Evolutionary conservation across 2,113 vertebrate species (phyloP).

Genomic region (Conger conger): DNA sequence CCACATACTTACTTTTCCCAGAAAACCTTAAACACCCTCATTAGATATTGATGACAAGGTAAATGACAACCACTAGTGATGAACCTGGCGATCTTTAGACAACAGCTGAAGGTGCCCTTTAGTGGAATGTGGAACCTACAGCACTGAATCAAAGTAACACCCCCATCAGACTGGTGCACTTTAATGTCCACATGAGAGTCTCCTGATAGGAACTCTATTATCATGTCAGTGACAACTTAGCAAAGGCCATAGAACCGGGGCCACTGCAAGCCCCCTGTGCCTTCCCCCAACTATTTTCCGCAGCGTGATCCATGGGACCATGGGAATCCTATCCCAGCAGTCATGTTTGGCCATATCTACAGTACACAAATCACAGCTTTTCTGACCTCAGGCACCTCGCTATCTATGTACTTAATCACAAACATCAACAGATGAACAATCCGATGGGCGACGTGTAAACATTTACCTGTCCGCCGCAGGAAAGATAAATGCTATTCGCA

Average conservation of each 20-base stretch:
- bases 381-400: neutral
- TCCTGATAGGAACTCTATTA: neutral
- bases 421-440: neutral
- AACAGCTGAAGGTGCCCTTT: neutral
- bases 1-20: no score
- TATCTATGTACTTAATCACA: neutral
- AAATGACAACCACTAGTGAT: neutral
- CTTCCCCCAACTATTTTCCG: neutral
- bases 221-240: neutral
- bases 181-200: neutral
- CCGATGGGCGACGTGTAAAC: neutral
- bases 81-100: neutral
- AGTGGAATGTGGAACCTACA: neutral
- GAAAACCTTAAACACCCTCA: neutral
- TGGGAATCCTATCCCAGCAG: neutral
- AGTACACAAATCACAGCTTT: neutral
- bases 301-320: neutral
- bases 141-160: neutral
- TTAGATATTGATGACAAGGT: neutral
- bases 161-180: no score
- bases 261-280: neutral
- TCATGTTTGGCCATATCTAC: neutral
- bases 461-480: neutral
- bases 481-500: neutral
- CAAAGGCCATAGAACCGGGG: neutral